A percentile compares a stretch with the other conserved stretches of the same genome.
Conservation (phyloP, 2,797 vertebrate genomes). For the Vipera latastei region DNA sequence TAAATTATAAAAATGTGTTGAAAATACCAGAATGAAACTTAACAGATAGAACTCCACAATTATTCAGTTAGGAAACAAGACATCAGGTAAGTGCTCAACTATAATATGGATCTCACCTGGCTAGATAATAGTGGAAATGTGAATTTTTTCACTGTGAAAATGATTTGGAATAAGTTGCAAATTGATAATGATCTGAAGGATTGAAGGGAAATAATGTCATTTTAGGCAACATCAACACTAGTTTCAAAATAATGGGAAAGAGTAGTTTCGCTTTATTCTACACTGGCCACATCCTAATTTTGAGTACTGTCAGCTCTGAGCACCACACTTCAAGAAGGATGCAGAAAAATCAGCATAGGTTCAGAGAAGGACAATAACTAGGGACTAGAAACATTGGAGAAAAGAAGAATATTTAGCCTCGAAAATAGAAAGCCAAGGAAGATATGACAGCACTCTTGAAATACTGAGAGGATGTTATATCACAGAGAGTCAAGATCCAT, state of each 20-base stretch:
- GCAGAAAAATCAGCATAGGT: background rate
- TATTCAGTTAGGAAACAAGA: background rate
- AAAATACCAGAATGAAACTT: background rate
- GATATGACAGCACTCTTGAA: background rate
- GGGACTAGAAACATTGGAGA: background rate
- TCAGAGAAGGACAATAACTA: background rate
- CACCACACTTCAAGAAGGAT: background rate
- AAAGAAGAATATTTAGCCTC: background rate
- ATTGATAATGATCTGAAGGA: background rate
- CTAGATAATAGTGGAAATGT: background rate
- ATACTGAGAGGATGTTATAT: background rate
- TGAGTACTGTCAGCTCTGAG: background rate
- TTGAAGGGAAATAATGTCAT: background rate
- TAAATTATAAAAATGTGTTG: background rate
- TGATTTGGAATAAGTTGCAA: background rate
- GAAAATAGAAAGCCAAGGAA: background rate
- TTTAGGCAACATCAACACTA: background rate
- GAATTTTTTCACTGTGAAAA: background rate
- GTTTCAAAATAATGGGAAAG: background rate
- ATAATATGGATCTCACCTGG: background rate
- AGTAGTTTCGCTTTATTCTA: background rate
- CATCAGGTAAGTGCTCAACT: background rate
- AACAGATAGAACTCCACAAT: background rate
- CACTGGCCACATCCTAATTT: background rate
- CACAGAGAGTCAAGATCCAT: background rate